Base-by-base conservation (phyloP, 2,113 vertebrate species). In the Esox niger region DNA sequence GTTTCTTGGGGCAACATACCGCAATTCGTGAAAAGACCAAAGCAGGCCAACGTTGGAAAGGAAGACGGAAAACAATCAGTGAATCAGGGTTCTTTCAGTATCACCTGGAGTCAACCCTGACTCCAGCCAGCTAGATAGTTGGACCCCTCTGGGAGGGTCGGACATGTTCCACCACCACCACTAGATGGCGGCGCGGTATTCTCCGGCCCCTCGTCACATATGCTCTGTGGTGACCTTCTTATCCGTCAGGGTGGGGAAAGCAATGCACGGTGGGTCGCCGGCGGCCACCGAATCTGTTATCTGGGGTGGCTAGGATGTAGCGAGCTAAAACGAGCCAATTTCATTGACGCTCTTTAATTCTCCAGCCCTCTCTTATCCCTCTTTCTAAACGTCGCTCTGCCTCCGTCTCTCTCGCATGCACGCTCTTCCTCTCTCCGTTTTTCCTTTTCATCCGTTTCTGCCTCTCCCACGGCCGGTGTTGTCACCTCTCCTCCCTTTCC, bases 401-500 rank as follows among this genome's bases (percentile, higher is more conserved):
- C 56, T 15, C 27, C 2, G 1, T 30, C 25, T 59, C 27, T 31
- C 29, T 59, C 27, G 6, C 56, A 20, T 15, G 0, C 56, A 1
- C 56, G 6, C 56, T 30, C 56, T 30, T 21, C 6, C 21, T 55
- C 52, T 55, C 17, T 9, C 52, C 25, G n/a, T n/a, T n/a, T 21
- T 25, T 1, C 17, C 49, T 7, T n/a, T 6, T 17, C 10, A 20
- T 56, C 54, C 15, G 23, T 56, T 25, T 56, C 47, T 52, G 17
- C 8, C 47, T 0, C 47, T 23, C 1, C 21, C 47, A n/a, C 47
- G 47, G n/a, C 47, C 47, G 21, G 17, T 52, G 47, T 21, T 52
- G 47, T 23, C n/a, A 52, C 47, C 47, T 52, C 9, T 25, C 54
- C 54, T 56, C 54, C 54, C 25, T 56, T 56, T 56, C 54, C 54